Evolutionary conservation across 2,888 invertebrate species (phyloP).

Genomic region (Meghimatium bilineatum): DNA sequence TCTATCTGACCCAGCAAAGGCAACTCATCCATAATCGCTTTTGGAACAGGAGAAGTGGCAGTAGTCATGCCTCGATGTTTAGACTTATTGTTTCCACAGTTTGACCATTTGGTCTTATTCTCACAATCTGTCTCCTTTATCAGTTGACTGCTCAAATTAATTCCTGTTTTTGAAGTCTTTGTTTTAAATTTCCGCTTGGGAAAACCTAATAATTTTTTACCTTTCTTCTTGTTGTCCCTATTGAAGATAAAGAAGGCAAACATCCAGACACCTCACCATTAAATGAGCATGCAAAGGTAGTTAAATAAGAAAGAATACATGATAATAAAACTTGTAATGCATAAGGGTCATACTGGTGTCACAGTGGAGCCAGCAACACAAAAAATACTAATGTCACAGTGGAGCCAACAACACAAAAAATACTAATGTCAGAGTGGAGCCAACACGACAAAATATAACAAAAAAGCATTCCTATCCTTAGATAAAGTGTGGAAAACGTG

Average conservation of each 20-base stretch:
- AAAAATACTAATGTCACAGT: no score
- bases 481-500: no score
- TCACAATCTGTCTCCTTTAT: slow-evolving; percentile 49
- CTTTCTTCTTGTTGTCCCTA: slow-evolving; percentile 58
- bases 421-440: no score
- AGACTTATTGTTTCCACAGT: slow-evolving; percentile 56
- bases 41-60: slow-evolving; percentile 15
- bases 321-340: no score
- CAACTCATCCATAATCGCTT: slow-evolving; percentile 25
- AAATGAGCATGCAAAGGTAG: no score
- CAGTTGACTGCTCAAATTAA: slow-evolving; percentile 51
- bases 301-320: no score
- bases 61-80: slow-evolving; percentile 42
- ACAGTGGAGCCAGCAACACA: no score
- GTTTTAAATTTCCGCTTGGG: slow-evolving; percentile 56
- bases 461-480: no score
- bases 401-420: no score
- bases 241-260: slow-evolving; percentile 4
- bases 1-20: slow-evolving; percentile 36
- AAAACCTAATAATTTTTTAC: slow-evolving; percentile 54
- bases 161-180: slow-evolving; percentile 46
- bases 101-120: slow-evolving; percentile 54
- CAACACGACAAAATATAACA: no score
- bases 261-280: background rate
- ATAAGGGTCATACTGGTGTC: no score